Conservation (phyloP, 2,888 invertebrate genomes). For the Neoitamus cyanurus region DNA sequence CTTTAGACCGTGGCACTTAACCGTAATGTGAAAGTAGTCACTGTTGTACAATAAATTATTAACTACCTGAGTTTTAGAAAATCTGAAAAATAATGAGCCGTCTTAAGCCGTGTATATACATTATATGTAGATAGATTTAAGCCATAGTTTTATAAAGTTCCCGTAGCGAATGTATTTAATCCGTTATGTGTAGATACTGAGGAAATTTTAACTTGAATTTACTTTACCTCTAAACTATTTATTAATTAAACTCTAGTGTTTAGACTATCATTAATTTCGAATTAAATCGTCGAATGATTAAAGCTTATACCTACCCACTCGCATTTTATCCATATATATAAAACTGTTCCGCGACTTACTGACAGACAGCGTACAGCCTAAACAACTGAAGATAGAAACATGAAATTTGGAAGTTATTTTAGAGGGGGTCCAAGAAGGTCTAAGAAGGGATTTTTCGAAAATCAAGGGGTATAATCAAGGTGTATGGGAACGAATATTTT, state of each 20-base stretch:
- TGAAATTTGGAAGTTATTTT: no score
- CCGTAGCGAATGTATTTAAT: not conserved
- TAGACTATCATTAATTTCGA: not conserved
- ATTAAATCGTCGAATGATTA: not conserved
- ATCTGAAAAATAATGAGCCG: not conserved
- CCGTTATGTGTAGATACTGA: slow-evolving; percentile 11
- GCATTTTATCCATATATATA: no score
- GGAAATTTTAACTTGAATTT: not conserved
- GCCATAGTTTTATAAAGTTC: slow-evolving; percentile 6
- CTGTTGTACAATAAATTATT: slow-evolving; percentile 33
- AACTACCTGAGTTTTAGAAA: slow-evolving; percentile 24
- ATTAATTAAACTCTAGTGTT: not conserved
- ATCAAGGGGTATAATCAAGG: no score
- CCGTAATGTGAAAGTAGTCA: slow-evolving; percentile 22
- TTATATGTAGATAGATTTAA: not conserved
- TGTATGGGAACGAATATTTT: no score
- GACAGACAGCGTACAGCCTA: no score
- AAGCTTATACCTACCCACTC: not conserved
- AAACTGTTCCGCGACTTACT: no score
- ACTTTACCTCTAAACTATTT: slow-evolving; percentile 8
- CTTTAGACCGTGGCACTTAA: not conserved
- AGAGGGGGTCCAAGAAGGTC: no score
- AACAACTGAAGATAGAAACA: no score
- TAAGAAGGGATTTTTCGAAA: no score
- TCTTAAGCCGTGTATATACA: slow-evolving; percentile 15